These are phyloP conservation scores for Crocodylus rhombifer DNA, from an alignment of 2,797 vertebrate species.

Conservation along the genomic window DNA sequence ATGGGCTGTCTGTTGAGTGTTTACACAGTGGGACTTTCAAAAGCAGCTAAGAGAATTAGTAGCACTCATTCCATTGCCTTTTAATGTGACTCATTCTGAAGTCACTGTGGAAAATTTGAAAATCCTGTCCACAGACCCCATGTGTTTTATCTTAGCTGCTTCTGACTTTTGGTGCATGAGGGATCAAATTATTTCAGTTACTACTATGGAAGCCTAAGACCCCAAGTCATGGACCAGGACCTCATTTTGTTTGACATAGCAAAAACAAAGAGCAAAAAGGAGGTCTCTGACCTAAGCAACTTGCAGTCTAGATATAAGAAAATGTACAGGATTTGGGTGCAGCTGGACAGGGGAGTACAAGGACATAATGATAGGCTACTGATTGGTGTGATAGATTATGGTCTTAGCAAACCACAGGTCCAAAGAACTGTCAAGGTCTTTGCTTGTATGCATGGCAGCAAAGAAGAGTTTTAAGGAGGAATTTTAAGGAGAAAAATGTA, in stretches of 20 bases:
- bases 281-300: not conserved
- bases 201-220: not conserved
- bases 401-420: too few species aligned
- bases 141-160: not conserved
- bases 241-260: not conserved
- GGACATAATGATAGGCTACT: not conserved
- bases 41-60: not conserved
- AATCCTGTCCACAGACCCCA: not conserved
- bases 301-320: not conserved
- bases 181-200: fast-evolving
- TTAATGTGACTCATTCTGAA: not conserved
- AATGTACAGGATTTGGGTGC: not conserved
- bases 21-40: not conserved
- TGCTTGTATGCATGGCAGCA: not conserved
- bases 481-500: not conserved
- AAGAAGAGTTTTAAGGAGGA: not conserved
- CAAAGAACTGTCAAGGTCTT: not conserved
- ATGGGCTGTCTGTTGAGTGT: not conserved
- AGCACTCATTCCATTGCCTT: not conserved
- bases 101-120: not conserved
- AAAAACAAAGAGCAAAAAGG: not conserved
- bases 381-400: not conserved
- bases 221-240: fast-evolving
- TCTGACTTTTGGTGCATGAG: not conserved
- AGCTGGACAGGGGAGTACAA: not conserved